Evolutionary conservation across 1,140 invertebrate genomes (phyloP).

Genomic region (Calosoma granatense): DNA sequence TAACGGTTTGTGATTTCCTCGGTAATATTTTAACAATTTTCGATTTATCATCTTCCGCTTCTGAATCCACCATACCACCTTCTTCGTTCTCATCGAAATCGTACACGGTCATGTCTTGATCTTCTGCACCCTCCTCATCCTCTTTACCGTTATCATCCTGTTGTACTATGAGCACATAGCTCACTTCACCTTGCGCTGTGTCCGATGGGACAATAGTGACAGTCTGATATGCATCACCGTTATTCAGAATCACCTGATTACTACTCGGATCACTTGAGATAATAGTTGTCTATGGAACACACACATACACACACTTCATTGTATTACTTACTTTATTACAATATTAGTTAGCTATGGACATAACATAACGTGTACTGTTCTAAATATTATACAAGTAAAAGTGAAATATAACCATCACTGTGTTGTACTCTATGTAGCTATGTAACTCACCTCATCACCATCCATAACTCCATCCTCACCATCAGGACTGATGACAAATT

Average conservation of each 20-base stretch:
- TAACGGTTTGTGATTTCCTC: constrained; percentile 58
- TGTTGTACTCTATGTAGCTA: too few species aligned
- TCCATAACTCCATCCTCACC: constrained; percentile 36
- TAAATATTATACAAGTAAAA: too few species aligned
- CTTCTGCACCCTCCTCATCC: constrained; percentile 47
- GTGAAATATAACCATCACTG: too few species aligned
- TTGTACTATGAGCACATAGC: constrained; percentile 83
- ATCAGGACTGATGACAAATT: constrained; percentile 36
- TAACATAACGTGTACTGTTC: too few species aligned
- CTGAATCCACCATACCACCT: constrained; percentile 46
- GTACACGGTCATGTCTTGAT: constrained; percentile 53
- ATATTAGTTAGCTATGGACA: too few species aligned
- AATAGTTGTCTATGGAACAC: background rate
- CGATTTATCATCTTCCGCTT: constrained; percentile 58
- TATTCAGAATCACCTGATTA: constrained; percentile 44
- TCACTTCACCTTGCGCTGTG: constrained; percentile 68
- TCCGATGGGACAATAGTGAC: constrained; percentile 80
- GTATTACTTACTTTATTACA: background rate
- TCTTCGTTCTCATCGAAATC: constrained; percentile 56
- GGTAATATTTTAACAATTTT: constrained; percentile 56
- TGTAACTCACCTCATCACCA: constrained; percentile 14
- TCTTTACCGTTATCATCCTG: constrained; percentile 50
- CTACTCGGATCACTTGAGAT: constrained; percentile 30
- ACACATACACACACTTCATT: too few species aligned
- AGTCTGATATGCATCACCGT: constrained; percentile 63